A percentile compares a stretch with the other conserved stretches of the same genome.
These are phyloP conservation scores for Etheostoma spectabile DNA, from an alignment of 2,113 vertebrate species.

Conservation along the genomic window DNA sequence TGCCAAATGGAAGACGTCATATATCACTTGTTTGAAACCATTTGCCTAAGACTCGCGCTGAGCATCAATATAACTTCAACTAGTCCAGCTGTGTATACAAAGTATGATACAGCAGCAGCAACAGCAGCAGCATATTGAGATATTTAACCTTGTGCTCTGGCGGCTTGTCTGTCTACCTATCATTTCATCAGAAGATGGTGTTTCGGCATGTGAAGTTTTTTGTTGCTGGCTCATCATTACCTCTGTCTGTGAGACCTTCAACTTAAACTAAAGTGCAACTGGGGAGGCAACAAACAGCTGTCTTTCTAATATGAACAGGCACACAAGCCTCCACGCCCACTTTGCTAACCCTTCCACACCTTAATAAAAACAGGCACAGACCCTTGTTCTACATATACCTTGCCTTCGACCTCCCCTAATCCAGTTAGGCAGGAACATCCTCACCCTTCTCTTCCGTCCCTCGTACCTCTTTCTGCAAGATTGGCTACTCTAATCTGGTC, in stretches of 20 bases:
- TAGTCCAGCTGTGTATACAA: conserved; percentile 17
- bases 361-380: conserved; percentile 63
- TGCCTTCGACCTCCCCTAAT: conserved; percentile 60
- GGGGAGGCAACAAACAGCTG: conserved; percentile 9
- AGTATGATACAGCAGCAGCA: not conserved
- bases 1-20: conserved; percentile 74
- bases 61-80: conserved; percentile 38
- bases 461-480: conserved; percentile 34
- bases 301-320: conserved; percentile 48
- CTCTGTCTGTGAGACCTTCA: conserved; percentile 45
- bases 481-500: conserved; percentile 68
- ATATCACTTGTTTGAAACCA: conserved; percentile 70
- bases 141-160: conserved; percentile 48
- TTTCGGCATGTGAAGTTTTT: conserved; percentile 41
- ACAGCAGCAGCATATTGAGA: conserved; percentile 1
- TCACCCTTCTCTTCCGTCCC: conserved; percentile 38
- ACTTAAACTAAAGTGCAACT: conserved; percentile 36
- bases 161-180: conserved; percentile 17
- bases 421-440: conserved; percentile 74
- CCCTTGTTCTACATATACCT: conserved; percentile 59
- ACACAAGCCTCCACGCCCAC: conserved; percentile 34
- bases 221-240: conserved; percentile 64
- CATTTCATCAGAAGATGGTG: conserved; percentile 46
- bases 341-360: conserved; percentile 31
- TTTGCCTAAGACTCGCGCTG: conserved; percentile 22